A percentile compares a stretch with the other conserved stretches of the same genome.
phyloP scores from a whole-genome alignment of 2,797 vertebrate species.

The Trematomus bernacchii region DNA sequence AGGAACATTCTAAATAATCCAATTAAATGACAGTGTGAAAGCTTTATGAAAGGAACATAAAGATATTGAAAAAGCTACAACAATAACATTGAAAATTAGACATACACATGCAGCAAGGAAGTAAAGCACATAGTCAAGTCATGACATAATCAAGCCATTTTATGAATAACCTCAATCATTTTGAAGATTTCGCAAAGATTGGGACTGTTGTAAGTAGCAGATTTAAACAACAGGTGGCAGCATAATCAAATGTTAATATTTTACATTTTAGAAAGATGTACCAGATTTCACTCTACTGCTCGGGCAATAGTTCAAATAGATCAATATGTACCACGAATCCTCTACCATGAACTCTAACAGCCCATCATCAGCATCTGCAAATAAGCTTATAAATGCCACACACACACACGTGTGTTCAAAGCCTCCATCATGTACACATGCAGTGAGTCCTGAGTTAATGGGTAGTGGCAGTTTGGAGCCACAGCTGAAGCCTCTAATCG shows the following conservation, averaged over 20 bases:
- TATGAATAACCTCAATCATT: no score
- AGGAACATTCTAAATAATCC: no score
- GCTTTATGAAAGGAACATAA: no score
- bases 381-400: constrained; percentile 1
- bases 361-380: background rate
- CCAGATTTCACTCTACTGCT: background rate
- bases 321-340: background rate
- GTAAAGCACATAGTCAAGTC: no score
- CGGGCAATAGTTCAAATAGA: background rate
- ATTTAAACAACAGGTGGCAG: constrained; percentile 62
- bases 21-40: no score
- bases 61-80: no score
- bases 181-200: no score
- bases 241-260: constrained; percentile 1
- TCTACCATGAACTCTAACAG: background rate
- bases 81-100: no score
- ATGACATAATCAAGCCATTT: no score
- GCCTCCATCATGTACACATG: constrained; percentile 19
- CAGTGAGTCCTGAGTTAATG: constrained; percentile 46
- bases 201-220: background rate
- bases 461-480: constrained; percentile 61
- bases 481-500: constrained; percentile 72
- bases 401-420: background rate
- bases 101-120: no score
- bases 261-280: background rate